phyloP scores from a whole-genome alignment of 2,797 vertebrate genomes.

The Micromesistius poutassou region DNA sequence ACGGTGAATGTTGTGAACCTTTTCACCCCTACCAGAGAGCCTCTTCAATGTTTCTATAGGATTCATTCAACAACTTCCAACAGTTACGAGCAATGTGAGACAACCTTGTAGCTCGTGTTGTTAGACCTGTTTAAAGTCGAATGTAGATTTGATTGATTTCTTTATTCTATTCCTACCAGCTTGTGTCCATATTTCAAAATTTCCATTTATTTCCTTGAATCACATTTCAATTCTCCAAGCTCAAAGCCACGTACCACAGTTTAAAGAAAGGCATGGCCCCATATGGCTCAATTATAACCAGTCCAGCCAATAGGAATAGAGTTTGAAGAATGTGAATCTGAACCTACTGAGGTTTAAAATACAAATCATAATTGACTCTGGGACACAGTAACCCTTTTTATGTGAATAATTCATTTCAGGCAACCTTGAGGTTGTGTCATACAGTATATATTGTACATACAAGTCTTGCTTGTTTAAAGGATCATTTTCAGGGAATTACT shows the following conservation, averaged over 20 bases:
- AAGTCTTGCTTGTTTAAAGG: not conserved
- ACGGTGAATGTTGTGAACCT: no score
- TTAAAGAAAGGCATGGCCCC: no score
- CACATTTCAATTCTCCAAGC: no score
- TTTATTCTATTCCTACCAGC: no score
- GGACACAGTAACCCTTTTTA: not conserved
- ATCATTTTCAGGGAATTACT: not conserved
- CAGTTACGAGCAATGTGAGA: no score
- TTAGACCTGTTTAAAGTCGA: not conserved
- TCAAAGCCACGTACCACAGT: no score
- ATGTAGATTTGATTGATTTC: not conserved
- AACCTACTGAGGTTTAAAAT: not conserved
- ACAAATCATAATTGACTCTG: not conserved
- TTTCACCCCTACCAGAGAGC: no score
- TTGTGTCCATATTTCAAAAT: not conserved
- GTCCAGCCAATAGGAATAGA: no score
- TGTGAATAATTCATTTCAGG: not conserved
- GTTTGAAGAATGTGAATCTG: no score
- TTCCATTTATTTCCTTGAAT: no score
- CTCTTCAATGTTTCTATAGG: no score
- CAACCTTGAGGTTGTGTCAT: not conserved
- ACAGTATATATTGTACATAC: not conserved
- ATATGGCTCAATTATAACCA: not conserved
- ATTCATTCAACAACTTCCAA: no score
- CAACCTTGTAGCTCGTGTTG: not conserved